phyloP scores from a whole-genome alignment of 1,140 invertebrate genomes.

The Magallana gigas region DNA sequence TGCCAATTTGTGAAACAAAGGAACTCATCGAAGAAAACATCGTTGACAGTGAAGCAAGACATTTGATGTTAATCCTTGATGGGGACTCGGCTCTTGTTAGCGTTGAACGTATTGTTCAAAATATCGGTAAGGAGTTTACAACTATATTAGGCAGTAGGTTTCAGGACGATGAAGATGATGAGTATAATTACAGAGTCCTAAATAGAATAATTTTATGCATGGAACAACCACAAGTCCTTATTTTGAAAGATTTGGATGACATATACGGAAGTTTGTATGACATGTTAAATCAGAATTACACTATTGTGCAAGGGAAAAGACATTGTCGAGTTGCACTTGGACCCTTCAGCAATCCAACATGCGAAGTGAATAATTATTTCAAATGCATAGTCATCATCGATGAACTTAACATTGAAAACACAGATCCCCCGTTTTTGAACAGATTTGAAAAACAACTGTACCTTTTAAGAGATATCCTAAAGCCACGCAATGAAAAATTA shows the following conservation, averaged over 20 bases:
- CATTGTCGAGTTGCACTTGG: constrained; percentile 68
- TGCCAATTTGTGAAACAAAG: not conserved
- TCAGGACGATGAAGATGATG: constrained; percentile 66
- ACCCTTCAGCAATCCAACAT: constrained; percentile 70
- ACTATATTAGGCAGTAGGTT: constrained; percentile 70
- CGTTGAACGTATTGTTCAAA: constrained; percentile 51
- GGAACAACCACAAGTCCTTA: constrained; percentile 69
- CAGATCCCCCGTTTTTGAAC: constrained; percentile 69
- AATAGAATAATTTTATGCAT: constrained; percentile 72
- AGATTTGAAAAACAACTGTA: constrained; percentile 71
- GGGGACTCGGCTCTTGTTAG: constrained; percentile 61
- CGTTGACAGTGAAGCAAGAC: constrained; percentile 53
- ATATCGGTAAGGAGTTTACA: constrained; percentile 46
- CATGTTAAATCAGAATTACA: constrained; percentile 73
- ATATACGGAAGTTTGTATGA: constrained; percentile 75
- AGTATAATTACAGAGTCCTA: constrained; percentile 69
- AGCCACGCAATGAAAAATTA: not conserved
- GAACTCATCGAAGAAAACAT: constrained; percentile 63
- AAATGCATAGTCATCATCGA: constrained; percentile 70
- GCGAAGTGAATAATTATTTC: constrained; percentile 68
- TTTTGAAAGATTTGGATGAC: constrained; percentile 69
- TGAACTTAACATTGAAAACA: constrained; percentile 60
- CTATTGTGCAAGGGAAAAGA: constrained; percentile 66
- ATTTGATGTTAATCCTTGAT: constrained; percentile 63
- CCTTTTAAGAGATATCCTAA: constrained; percentile 52